Percentiles rank a stretch among this genome's conserved stretches.
Conservation (phyloP, 1,140 invertebrate species). For the Zaprionus tsacasi region DNA sequence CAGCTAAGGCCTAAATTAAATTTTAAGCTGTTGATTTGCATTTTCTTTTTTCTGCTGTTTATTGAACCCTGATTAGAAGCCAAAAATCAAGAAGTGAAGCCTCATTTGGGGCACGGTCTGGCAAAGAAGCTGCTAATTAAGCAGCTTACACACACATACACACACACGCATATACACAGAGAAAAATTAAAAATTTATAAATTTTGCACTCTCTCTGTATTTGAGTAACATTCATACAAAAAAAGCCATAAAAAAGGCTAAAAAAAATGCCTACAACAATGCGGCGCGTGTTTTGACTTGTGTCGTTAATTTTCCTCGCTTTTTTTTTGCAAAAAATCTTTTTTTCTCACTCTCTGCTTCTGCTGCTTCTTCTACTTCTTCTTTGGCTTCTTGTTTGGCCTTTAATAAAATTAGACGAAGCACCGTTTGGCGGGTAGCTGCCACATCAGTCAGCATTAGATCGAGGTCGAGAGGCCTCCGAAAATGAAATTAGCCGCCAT, state of each 20-base stretch:
- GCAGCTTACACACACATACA: constrained; percentile 48
- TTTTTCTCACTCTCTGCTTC: constrained; percentile 11
- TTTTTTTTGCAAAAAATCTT: constrained; percentile 62
- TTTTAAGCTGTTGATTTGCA: constrained; percentile 82
- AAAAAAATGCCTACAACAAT: constrained; percentile 59
- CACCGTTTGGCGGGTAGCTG: constrained; percentile 31
- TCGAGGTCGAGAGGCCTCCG: constrained; percentile 40
- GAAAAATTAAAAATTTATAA: not conserved
- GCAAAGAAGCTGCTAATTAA: constrained; percentile 71
- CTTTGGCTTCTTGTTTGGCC: constrained; percentile 19
- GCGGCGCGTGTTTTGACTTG: constrained; percentile 60
- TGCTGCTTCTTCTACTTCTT: constrained; percentile 5
- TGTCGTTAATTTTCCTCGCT: constrained; percentile 35
- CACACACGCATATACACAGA: not conserved
- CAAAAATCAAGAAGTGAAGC: constrained; percentile 44
- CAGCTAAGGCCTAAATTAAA: constrained; percentile 75
- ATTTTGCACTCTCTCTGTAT: not conserved
- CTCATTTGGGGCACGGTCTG: constrained; percentile 58
- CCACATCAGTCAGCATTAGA: constrained; percentile 74
- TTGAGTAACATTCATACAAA: not conserved
- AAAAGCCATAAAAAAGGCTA: constrained; percentile 67
- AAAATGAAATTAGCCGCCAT: constrained; percentile 77
- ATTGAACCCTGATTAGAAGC: constrained; percentile 77
- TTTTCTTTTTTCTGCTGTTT: constrained; percentile 65
- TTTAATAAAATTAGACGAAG: constrained; percentile 71